phyloP scores from a whole-genome alignment of 64 coral and sea anemone genomes.

The Stylophora pistillata region DNA sequence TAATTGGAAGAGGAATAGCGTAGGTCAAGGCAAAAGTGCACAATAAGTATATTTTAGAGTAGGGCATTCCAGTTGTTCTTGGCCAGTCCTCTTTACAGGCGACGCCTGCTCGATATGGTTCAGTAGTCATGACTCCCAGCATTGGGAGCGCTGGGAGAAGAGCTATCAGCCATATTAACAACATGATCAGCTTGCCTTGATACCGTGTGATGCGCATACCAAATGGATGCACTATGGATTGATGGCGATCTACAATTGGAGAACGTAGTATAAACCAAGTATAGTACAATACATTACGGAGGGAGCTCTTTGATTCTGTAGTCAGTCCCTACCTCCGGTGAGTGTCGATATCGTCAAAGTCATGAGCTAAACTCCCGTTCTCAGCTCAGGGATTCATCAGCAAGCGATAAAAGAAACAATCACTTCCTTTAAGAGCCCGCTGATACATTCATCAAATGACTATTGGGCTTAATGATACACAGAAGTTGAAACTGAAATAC shows the following conservation, averaged over 20 bases:
- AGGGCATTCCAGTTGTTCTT: not conserved
- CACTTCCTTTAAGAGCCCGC: too few relatives aligned
- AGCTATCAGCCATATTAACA: constrained; percentile 84
- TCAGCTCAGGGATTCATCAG: too few relatives aligned
- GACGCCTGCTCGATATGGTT: not conserved
- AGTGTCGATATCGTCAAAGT: too few relatives aligned
- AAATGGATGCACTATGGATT: constrained; percentile 92
- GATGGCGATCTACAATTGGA: constrained; percentile 81
- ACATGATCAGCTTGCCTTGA: constrained; percentile 82
- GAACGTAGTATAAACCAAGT: not conserved
- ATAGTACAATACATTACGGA: too few relatives aligned
- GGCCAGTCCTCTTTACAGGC: constrained; percentile 56
- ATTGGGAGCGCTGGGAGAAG: constrained; percentile 87
- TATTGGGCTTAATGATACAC: too few relatives aligned
- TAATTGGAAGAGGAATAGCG: constrained; percentile 82
- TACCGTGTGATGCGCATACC: constrained; percentile 71
- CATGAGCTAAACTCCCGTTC: too few relatives aligned
- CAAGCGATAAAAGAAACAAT: too few relatives aligned
- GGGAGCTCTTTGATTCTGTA: too few relatives aligned
- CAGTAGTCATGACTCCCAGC: constrained; percentile 59
- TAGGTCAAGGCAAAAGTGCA: constrained; percentile 73
- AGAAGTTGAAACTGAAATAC: too few relatives aligned
- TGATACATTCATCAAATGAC: too few relatives aligned
- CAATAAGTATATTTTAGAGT: constrained; percentile 39
- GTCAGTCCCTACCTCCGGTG: too few relatives aligned